Evolutionary conservation across 2,797 vertebrate species (phyloP).

Genomic region (Parauchenoglanis ngamensis): DNA sequence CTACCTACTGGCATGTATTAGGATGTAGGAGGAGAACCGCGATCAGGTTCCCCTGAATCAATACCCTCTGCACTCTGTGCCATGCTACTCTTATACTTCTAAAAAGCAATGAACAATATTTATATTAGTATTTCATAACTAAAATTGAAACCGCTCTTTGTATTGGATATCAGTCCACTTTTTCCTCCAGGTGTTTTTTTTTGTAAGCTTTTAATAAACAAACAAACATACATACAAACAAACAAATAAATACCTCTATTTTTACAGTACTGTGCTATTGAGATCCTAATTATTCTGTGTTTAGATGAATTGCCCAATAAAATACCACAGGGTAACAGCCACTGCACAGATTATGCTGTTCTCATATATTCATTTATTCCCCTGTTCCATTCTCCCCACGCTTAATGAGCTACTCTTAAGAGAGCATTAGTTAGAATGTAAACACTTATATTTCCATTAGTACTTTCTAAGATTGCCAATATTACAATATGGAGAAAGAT

Average conservation of each 20-base stretch:
- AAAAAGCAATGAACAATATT: too few species aligned
- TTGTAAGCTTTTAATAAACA: neutral
- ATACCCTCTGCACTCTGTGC: too few species aligned
- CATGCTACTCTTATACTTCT: too few species aligned
- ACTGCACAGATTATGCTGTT: neutral
- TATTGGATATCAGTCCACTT: too few species aligned
- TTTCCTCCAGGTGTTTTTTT: neutral
- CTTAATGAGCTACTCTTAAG: constrained; percentile 42
- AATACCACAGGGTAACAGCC: constrained; percentile 2
- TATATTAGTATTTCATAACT: neutral
- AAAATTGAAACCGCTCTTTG: neutral
- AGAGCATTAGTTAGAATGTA: constrained; percentile 41
- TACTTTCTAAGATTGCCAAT: constrained; percentile 27
- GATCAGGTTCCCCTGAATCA: too few species aligned
- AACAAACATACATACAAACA: too few species aligned
- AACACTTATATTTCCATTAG: constrained; percentile 45
- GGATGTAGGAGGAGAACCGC: too few species aligned
- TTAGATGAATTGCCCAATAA: neutral
- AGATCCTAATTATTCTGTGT: neutral
- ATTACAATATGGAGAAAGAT: neutral
- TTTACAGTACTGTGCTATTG: neutral
- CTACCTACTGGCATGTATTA: too few species aligned
- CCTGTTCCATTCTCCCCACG: constrained; percentile 29
- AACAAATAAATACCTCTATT: neutral
- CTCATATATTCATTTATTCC: constrained; percentile 7